Base-by-base conservation (phyloP, 2,113 vertebrate species). In the Thryonomys swinderianus region DNA sequence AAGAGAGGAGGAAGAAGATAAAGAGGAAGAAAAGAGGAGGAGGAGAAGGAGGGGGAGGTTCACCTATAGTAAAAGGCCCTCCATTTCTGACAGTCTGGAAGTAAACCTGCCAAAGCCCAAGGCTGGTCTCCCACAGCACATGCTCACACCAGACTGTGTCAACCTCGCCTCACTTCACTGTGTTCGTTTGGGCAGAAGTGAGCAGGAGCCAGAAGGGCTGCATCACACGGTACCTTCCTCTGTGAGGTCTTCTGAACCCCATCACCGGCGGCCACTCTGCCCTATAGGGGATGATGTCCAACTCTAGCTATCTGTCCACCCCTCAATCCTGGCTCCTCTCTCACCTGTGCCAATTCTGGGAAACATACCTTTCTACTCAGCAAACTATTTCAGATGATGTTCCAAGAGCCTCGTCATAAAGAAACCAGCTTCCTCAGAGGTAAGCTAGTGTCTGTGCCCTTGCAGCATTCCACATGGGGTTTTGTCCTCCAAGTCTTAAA, bases 41-140 rank as follows among this genome's bases (percentile, higher is more conserved):
- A 30, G 20, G 64, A 34, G n/a, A 66, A 59, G 17, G 25, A 61
- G 12, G 5, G 3, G 20, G 21, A 64, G 2, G 11, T 20, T 21
- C 25, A 37, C 57, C 74, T 25, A 40, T 55, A 10, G 7, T 42
- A 42, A 51, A 79, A 16, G 37, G 45, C n/a, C 34, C 64, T 67
- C 2, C 10, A 62, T 45, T 82, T 73, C 40, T 37, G 66, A 71
- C 78, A 78, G 30, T n/a, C 84, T 23, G 51, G 61, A 93, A 59
- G 32, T 32, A 21, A 40, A 45, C 57, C 20, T n/a, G 42, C 16
- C 4, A 0, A 4, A 20, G 10, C 30, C 23, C 7, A 0, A 4
- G 37, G 73, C 42, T n/a, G 13, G 40, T 67, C 89, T 82, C 69
- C 59, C 30, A 27, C 11, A 42, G 51, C 16, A 34, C 12, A 5